phyloP scores from a whole-genome alignment of 92 coral and sea anemone species.

The Phenganax subtilis region DNA sequence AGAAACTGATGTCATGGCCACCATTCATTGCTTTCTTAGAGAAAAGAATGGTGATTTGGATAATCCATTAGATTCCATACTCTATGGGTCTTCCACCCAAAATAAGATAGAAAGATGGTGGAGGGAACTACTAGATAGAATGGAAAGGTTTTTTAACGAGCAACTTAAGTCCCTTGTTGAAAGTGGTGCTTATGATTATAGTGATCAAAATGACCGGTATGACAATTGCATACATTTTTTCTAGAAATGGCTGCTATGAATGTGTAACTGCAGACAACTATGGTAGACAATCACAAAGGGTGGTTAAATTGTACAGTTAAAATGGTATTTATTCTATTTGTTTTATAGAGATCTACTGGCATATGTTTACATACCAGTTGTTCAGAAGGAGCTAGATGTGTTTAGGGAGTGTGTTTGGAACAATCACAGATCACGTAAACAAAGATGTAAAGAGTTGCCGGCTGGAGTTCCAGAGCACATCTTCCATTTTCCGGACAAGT shows the following conservation, averaged over 20 bases:
- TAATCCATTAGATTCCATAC: conserved; percentile 48
- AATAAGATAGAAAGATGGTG: conserved; percentile 60
- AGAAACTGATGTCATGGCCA: no score
- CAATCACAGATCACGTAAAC: conserved; percentile 44
- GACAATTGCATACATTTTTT: background rate
- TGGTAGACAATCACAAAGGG: background rate
- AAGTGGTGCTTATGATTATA: conserved; percentile 56
- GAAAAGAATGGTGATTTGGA: no score
- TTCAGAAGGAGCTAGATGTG: conserved; percentile 15
- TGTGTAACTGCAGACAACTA: background rate
- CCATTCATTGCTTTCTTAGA: no score
- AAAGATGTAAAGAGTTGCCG: conserved; percentile 42
- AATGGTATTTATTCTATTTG: no score
- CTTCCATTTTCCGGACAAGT: conserved; percentile 41
- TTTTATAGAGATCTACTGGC: background rate
- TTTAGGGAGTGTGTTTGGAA: conserved; percentile 4
- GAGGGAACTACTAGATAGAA: conserved; percentile 48
- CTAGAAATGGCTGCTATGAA: background rate
- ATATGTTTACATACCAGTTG: background rate
- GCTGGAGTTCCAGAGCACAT: conserved; percentile 47
- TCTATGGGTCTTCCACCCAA: conserved; percentile 59
- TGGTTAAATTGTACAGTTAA: background rate
- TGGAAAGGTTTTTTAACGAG: conserved; percentile 57
- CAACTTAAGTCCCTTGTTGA: conserved; percentile 52
- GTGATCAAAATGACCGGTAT: conserved; percentile 62